A percentile compares a stretch with the other conserved stretches of the same genome.
Evolutionary conservation across 1,140 invertebrate genomes (phyloP).

Genomic region (Papilio helenus): DNA sequence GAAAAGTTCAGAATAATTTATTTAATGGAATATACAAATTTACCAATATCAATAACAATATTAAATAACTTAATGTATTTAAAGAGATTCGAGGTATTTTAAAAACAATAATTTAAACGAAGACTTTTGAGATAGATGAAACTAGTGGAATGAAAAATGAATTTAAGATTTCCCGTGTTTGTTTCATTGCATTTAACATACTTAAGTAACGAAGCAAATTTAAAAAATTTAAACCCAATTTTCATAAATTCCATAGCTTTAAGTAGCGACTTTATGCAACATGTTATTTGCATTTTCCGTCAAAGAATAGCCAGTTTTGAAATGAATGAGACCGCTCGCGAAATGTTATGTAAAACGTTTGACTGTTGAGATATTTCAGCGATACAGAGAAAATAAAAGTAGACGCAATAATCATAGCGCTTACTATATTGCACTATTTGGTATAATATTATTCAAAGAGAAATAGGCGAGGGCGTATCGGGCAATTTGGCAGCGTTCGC

Average conservation of each 20-base stretch:
- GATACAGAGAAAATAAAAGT: constrained; percentile 13
- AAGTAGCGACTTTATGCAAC: not conserved
- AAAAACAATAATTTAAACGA: no score
- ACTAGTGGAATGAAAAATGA: not conserved
- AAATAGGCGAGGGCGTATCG: constrained; percentile 27
- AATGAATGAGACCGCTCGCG: not conserved
- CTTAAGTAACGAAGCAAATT: not conserved
- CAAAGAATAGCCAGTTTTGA: not conserved
- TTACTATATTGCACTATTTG: constrained; percentile 34
- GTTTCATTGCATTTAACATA: not conserved
- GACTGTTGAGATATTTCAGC: constrained; percentile 1
- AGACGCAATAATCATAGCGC: constrained; percentile 20
- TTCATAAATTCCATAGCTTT: not conserved
- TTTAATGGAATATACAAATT: not conserved
- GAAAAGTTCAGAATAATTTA: not conserved
- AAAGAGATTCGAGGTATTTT: no score
- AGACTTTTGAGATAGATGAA: no score
- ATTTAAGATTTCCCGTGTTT: not conserved
- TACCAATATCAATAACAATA: not conserved
- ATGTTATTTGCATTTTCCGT: not conserved
- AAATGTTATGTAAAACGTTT: constrained; percentile 4
- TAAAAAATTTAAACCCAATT: not conserved
- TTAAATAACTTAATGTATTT: not conserved
- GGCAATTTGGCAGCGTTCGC: constrained; percentile 30
- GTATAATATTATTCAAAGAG: constrained; percentile 34